Evolutionary conservation across 2,888 invertebrate genomes (phyloP).

Genomic region (Noctua janthina): DNA sequence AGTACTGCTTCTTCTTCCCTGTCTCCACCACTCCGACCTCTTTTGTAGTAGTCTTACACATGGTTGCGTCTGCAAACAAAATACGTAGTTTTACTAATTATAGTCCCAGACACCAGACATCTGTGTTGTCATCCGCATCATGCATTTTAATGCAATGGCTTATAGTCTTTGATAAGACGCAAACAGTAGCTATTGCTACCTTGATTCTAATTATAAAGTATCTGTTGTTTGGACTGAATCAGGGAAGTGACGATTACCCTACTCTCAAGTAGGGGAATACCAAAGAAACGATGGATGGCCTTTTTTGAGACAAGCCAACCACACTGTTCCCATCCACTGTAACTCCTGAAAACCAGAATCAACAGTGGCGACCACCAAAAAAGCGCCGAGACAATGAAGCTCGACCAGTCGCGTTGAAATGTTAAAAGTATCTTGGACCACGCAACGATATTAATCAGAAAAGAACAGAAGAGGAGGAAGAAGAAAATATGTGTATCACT

Average conservation of each 20-base stretch:
- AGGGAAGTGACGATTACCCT: constrained; percentile 6
- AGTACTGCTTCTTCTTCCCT: constrained; percentile 73
- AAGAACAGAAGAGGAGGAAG: not conserved
- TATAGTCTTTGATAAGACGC: constrained; percentile 20
- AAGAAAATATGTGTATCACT: not conserved
- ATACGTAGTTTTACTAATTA: constrained; percentile 1
- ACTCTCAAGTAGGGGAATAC: not conserved
- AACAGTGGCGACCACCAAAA: not conserved
- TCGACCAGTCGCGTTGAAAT: not conserved
- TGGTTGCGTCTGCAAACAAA: constrained; percentile 56
- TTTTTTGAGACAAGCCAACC: not conserved
- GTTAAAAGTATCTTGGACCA: not conserved
- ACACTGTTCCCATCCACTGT: not conserved
- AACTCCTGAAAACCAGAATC: not conserved
- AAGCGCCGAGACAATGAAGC: not conserved
- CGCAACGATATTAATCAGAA: not conserved
- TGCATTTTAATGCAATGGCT: constrained; percentile 26
- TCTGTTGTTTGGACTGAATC: constrained; percentile 28
- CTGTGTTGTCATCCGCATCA: not conserved
- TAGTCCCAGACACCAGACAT: not conserved
- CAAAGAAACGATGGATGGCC: not conserved
- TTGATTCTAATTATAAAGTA: constrained; percentile 39
- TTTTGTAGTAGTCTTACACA: constrained; percentile 73
- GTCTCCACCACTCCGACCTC: constrained; percentile 70
- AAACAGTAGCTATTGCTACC: constrained; percentile 7